Conservation (phyloP, 2,113 vertebrate genomes). For the Peucedramus taeniatus region DNA sequence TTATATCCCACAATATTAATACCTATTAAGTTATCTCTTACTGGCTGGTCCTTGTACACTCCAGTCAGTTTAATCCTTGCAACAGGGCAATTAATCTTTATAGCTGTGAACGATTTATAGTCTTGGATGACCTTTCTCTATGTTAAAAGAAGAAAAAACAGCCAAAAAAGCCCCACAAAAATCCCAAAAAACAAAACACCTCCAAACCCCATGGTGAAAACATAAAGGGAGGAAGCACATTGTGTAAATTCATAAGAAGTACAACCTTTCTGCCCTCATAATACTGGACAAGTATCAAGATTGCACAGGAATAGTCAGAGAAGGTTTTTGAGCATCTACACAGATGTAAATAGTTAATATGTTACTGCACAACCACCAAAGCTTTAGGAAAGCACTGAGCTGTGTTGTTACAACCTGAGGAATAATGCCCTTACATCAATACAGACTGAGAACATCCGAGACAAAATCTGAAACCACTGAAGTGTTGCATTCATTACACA, state of each 20-base stretch:
- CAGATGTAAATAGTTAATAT: neutral
- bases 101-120: neutral
- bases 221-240: neutral
- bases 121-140: neutral
- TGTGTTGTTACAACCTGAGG: neutral
- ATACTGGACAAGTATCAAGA: neutral
- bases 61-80: neutral
- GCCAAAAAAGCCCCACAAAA: neutral
- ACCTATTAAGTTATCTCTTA: neutral
- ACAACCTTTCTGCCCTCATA: neutral
- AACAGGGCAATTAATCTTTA: neutral
- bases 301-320: neutral
- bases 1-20: neutral
- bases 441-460: neutral
- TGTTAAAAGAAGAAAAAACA: neutral
- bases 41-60: neutral
- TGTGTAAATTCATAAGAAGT: neutral
- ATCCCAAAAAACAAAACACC: fast-evolving
- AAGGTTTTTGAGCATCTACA: neutral
- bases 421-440: neutral
- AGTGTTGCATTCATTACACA: neutral
- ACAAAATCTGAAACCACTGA: neutral
- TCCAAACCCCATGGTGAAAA: neutral
- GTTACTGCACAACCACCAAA: neutral
- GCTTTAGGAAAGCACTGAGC: neutral